phyloP scores from a whole-genome alignment of 2,797 vertebrate genomes.

The Streptopelia turtur region DNA sequence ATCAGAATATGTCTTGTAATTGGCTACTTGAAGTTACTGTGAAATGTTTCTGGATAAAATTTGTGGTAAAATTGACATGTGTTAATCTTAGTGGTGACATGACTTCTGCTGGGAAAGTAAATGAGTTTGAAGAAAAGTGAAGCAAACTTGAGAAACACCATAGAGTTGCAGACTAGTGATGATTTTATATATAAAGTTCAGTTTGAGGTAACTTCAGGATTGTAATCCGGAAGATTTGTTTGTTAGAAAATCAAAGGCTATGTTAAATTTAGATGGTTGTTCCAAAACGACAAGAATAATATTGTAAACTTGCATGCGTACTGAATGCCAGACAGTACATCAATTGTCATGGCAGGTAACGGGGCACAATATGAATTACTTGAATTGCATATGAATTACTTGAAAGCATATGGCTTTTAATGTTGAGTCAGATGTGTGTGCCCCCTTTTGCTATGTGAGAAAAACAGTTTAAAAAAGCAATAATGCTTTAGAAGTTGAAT shows the following conservation, averaged over 20 bases:
- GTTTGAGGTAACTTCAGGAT: neutral
- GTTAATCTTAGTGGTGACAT: neutral
- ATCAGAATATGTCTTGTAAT: neutral
- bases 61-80: neutral
- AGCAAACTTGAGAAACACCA: neutral
- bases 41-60: neutral
- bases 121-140: neutral
- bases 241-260: neutral
- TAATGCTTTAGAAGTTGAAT: neutral
- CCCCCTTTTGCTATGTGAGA: neutral
- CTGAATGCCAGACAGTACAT: neutral
- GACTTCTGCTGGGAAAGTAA: neutral
- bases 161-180: neutral
- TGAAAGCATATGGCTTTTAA: neutral
- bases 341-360: neutral
- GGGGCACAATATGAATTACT: neutral
- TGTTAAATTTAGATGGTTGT: neutral
- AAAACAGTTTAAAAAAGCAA: neutral
- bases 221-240: neutral
- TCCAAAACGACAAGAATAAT: neutral
- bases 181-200: neutral
- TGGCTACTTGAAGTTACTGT: neutral
- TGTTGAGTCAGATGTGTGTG: neutral
- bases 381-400: neutral
- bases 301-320: neutral